Base-by-base conservation (phyloP, 2,888 invertebrate genomes). In the Lepidochrysops patricia region DNA sequence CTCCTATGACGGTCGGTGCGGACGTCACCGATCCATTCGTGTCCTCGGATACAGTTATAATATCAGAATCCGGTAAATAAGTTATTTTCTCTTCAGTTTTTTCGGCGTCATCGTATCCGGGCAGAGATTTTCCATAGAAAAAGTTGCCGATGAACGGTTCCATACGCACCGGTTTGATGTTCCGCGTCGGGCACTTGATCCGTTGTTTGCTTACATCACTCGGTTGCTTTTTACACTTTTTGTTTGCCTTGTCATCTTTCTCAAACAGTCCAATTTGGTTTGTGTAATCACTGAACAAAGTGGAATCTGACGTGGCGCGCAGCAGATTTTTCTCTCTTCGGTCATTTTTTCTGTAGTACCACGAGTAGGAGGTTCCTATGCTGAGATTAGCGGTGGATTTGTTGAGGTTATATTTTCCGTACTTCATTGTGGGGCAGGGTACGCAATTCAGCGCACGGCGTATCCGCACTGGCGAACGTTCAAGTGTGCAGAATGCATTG, bases 401-500 rank as follows among this genome's bases (percentile, higher is more conserved):
- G 74, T 84, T 79, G 66, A 90, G 80, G 77, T 87, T 79, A 76
- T 90, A 90, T 81, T 89, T 90, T 74, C 90, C 89, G 81, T 90
- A 78, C 78, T 89, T 89, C 90, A 90, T 90, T 74, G 74, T 82
- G 74, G 75, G 75, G 66, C 72, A 70, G 64, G 70, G 68, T 69
- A 71, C 70, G 65, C 73, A 71, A 72, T 77, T 74, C 72, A 77
- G 74, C 75, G 76, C 78, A 76, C 80, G 77, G 73, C 72, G 70
- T 73, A 79, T 68, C 74, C 75, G 80, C 72, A 73, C 71, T 72
- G 79, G 70, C 71, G 75, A 75, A 79, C 77, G 76, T 73, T 72
- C 74, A 72, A 79, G 75, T 76, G 81, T 76, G 75, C 70, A 71
- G 71, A 72, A 71, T 73, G 76, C 78, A 76, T 75, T 76, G 71